Conservation (phyloP, 2,113 vertebrate species). For the Dicaeum eximium region DNA sequence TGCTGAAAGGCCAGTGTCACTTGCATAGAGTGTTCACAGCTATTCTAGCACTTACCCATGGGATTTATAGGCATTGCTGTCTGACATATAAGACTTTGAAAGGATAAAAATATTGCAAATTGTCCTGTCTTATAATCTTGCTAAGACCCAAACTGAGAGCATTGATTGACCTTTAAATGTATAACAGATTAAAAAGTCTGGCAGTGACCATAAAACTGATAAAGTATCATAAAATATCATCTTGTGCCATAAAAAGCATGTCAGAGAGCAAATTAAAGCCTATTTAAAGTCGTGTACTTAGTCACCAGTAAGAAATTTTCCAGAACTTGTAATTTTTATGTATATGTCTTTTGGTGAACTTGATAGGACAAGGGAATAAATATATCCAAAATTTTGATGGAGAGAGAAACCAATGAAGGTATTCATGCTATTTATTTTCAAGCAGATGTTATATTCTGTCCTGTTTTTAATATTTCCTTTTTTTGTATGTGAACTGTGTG, state of each 20-base stretch:
- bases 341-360: not conserved
- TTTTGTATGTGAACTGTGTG: not conserved
- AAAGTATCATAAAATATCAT: not conserved
- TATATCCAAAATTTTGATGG: not conserved
- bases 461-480: not conserved
- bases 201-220: not conserved
- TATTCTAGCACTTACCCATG: not conserved
- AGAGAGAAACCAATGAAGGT: not conserved
- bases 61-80: not conserved
- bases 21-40: not conserved
- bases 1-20: not conserved
- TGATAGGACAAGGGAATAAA: not conserved
- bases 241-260: not conserved
- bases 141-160: not conserved
- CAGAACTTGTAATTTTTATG: not conserved
- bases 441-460: not conserved
- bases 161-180: not conserved
- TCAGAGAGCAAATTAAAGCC: not conserved
- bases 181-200: conserved; percentile 6
- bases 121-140: not conserved
- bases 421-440: not conserved
- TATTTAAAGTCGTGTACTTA: not conserved
- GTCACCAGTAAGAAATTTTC: not conserved
- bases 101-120: not conserved
- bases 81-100: not conserved